phyloP scores from a whole-genome alignment of 1,140 invertebrate species.

The Zaprionus lachaisei region DNA sequence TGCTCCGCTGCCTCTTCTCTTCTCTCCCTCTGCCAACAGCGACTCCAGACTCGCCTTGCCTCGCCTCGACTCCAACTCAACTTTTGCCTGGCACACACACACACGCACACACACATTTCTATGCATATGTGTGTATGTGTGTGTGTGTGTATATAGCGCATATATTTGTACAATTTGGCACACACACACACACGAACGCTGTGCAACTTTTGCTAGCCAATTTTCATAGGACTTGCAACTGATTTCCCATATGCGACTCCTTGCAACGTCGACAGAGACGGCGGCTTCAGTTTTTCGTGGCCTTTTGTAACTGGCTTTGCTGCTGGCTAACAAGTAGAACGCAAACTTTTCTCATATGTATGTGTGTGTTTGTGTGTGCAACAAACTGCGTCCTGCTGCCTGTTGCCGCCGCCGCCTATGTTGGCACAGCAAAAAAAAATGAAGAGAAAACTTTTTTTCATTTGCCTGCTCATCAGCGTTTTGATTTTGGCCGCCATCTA shows the following conservation, averaged over 20 bases:
- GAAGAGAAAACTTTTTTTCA: slow-evolving; percentile 76
- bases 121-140: neutral
- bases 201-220: slow-evolving; percentile 79
- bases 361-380: slow-evolving; percentile 52
- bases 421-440: slow-evolving; percentile 47
- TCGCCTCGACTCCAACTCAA: slow-evolving; percentile 72
- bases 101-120: slow-evolving; percentile 18
- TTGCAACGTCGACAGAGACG: slow-evolving; percentile 19
- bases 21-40: neutral
- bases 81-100: slow-evolving; percentile 59
- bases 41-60: slow-evolving; percentile 54
- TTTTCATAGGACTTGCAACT: slow-evolving; percentile 74
- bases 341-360: slow-evolving; percentile 43
- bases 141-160: slow-evolving; percentile 58
- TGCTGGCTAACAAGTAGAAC: slow-evolving; percentile 48
- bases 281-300: slow-evolving; percentile 64
- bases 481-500: slow-evolving; percentile 74
- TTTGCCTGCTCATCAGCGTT: slow-evolving; percentile 84
- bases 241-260: slow-evolving; percentile 77
- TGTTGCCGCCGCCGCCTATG: slow-evolving; percentile 43
- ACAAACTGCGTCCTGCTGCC: slow-evolving; percentile 25
- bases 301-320: slow-evolving; percentile 68
- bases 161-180: slow-evolving; percentile 83
- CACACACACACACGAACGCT: slow-evolving; percentile 52
- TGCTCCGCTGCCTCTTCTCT: neutral